Base-by-base conservation (phyloP, 2,113 vertebrate species). In the Stigmatopora argus region DNA sequence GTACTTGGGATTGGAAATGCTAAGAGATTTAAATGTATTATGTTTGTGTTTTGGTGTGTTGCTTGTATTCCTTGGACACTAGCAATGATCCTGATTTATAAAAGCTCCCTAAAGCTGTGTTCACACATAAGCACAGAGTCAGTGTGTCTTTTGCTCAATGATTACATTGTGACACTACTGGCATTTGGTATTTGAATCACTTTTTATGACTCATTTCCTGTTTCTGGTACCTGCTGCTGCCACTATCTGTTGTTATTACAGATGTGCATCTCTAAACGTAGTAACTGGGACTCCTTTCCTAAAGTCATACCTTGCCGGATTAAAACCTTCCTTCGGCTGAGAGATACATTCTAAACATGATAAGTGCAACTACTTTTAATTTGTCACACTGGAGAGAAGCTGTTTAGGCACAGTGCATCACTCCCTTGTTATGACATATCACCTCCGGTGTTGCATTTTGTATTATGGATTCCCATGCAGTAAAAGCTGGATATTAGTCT, bases 1-100 rank as follows among this genome's bases (percentile, higher is more conserved):
- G 65, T 70, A 71, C 70, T 53, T 41, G 61, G 0, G 51, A 19
- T 7, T 67, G 47, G 49, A 62, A 70, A 79, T 69, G 66, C 69
- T 76, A 23, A 56, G 23, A 72, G 73, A 80, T 82, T 74, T 67
- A 63, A 74, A 85, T 82, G 77, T 78, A 78, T 62, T 56, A 13
- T 74, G 67, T 79, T 62, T 75, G 51, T 67, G 18, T 61, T 55
- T 66, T 52, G 65, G 64, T 41, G 41, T 48, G 66, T 35, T 5
- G 55, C 81, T 68, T 78, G 62, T 78, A 64, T 78, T 78, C 61
- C 62, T 55, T 9, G 61, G 76, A 82, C 72, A 74, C 77, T 65
- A 70, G 67, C 69, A 83, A 77, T 80, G 71, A 79, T 75, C 44
- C 68, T 86, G 82, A 87, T 84, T 83, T 86, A 82, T 78, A 68